Conservation (phyloP, 2,113 vertebrate genomes). For the Smithornis capensis region DNA sequence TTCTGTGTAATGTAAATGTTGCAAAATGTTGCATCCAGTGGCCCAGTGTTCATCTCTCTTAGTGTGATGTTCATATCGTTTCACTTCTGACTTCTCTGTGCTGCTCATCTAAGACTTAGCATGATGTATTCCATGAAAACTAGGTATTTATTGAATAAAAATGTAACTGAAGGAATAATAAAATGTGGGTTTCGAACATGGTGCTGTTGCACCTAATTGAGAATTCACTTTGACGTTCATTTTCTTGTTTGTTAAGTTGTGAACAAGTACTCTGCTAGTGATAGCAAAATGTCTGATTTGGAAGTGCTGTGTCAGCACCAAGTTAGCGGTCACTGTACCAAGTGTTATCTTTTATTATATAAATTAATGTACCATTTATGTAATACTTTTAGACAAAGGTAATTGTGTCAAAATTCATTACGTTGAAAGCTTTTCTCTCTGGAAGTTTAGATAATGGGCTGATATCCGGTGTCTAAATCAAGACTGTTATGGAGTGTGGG, state of each 20-base stretch:
- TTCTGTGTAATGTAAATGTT: constrained; percentile 31
- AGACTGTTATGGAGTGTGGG: neutral
- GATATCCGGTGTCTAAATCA: neutral
- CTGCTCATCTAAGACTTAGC: constrained; percentile 62
- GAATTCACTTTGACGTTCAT: neutral
- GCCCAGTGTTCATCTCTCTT: neutral
- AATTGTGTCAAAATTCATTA: neutral
- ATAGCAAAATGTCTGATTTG: neutral
- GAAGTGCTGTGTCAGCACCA: neutral
- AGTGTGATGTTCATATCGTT: neutral
- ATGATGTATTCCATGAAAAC: constrained; percentile 75
- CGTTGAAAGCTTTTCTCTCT: neutral
- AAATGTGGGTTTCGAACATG: constrained; percentile 49
- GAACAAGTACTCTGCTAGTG: neutral
- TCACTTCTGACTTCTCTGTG: constrained; percentile 15
- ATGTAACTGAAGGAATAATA: constrained; percentile 70
- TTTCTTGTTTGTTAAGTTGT: neutral
- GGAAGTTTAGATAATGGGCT: neutral
- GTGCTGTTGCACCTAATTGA: neutral
- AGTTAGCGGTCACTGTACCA: neutral
- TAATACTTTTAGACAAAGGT: neutral
- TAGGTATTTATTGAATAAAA: constrained; percentile 85
- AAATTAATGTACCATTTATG: neutral
- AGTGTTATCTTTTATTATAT: neutral
- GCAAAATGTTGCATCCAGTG: neutral